Base-by-base conservation (phyloP, 2,113 vertebrate species). In the Heloderma charlesbogerti region DNA sequence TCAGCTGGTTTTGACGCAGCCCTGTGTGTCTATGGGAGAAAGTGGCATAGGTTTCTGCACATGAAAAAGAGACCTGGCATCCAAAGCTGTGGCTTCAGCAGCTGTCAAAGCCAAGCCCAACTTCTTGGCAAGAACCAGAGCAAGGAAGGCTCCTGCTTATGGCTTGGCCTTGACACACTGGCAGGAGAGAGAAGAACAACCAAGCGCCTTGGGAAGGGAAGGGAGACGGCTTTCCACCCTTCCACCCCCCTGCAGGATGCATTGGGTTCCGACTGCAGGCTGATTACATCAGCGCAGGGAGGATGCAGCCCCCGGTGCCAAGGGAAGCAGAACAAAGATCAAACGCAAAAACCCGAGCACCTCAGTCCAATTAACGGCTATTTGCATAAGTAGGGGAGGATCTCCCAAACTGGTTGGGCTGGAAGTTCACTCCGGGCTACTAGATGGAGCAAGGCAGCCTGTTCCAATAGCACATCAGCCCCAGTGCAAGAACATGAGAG, bases 251-350 rank as follows among this genome's bases (percentile, higher is more conserved):
- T 18, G 63, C 57, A 90, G 89, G 83, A 90, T 90, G 60, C n/a
- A 12, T 22, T 29, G 63, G 54, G 89, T 86, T 90, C 89, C 83
- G 74, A 78, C 67, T 51, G 81, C 72, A 37, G 40, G 81, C 48
- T 18, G 89, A 90, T 90, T 90, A 69, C 89, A 90, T 90, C 89
- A 90, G 83, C 63, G 6, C 34, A 85, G 89, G 89, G 94, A 95
- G 94, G 96, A 95, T 79, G 93, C 88, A 0, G 92, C 88, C 60
- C 16, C 86, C 15, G 0, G 60, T 67, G 96, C 95, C 95, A 91
- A 94, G 95, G 95, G 92, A 93, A 95, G 94, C 89, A 66, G 88
- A 91, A 80, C 48, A 92, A 88, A 93, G 89, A 96, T 90, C 92
- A 93, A 95, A 94, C 0, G 82, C 90, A 63, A 27, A 57, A 63